Base-by-base conservation (phyloP, 2,888 invertebrate species). In the Lasioglossum lativentre region DNA sequence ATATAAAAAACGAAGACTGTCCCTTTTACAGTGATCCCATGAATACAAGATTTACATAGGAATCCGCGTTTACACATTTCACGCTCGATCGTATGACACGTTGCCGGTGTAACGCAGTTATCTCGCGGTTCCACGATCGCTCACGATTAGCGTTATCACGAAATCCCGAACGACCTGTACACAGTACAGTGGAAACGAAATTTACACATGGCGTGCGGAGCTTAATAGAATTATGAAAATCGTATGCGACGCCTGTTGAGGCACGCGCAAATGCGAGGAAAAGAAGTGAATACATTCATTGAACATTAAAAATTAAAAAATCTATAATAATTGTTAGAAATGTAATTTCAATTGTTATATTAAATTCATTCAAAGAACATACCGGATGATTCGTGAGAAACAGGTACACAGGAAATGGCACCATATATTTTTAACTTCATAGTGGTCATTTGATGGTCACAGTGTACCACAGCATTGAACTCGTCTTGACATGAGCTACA, bases 211-310 rank as follows among this genome's bases (percentile, higher is more conserved):
- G 19, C 27, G 27, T 10, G 8, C 27, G n/a, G 40, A 8, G 42
- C 40, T 68, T 75, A 47, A 74, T 47, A 14, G 45, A 70, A 77
- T 84, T 73, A 82, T 82, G 56, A 77, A 84, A 77, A 82, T 77
- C 40, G 70, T 70, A 16, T 4, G 14, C 30, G 14, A 45, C 52
- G 80, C 27, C 30, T 12, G 12, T n/a, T 19, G 30, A 2, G 27
- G 63, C 63, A 27, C 71, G 71, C 14, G 12, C 1, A 59, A 59
- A 27, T 27, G 14, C 14, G 4, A 12, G 14, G 0, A 27, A 59
- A 59, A 23, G 8, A 52, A 19, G 8, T 8, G 52, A 23, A 3
- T 52, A 23, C 19, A 52, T 56, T 56, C 52, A 3, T n/a, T 10
- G n/a, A 0, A 23, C 52, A 3, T 52, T n/a, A 1, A 52, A n/a